phyloP scores from a whole-genome alignment of 2,113 vertebrate species.

The Onychostoma macrolepis region DNA sequence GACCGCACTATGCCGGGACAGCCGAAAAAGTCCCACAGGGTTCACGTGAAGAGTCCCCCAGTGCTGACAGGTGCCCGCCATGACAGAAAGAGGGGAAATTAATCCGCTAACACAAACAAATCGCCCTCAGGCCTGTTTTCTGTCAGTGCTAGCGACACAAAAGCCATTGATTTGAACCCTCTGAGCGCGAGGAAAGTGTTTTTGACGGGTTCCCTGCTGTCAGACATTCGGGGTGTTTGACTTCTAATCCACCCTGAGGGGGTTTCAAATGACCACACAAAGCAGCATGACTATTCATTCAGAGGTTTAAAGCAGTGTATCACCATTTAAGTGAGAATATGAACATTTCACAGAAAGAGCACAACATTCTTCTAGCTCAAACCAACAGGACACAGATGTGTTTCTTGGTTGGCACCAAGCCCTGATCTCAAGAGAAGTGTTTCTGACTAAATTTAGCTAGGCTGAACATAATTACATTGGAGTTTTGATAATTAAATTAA shows the following conservation, averaged over 20 bases:
- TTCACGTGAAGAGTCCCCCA: constrained; percentile 47
- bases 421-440: constrained; percentile 6
- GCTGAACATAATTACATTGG: constrained; percentile 15
- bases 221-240: constrained; percentile 36
- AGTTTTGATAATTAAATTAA: constrained; percentile 29
- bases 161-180: constrained; percentile 51
- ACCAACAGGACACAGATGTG: constrained; percentile 7
- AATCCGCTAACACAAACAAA: constrained; percentile 50
- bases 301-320: neutral
- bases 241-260: constrained; percentile 40
- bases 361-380: neutral
- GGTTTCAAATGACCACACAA: constrained; percentile 39
- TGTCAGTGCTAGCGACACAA: constrained; percentile 28
- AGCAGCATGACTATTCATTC: neutral
- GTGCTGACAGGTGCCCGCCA: constrained; percentile 58
- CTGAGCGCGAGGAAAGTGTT: constrained; percentile 19
- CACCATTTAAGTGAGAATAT: constrained; percentile 6
- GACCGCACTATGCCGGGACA: constrained; percentile 39
- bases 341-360: neutral
- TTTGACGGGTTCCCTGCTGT: constrained; percentile 33
- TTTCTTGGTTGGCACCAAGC: constrained; percentile 9
- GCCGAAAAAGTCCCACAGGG: constrained; percentile 42
- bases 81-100: constrained; percentile 47
- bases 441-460: constrained; percentile 16
- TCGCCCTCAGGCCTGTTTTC: constrained; percentile 45